Base-by-base conservation (phyloP, 2,113 vertebrate species). In the Grammatotria lemairii region DNA sequence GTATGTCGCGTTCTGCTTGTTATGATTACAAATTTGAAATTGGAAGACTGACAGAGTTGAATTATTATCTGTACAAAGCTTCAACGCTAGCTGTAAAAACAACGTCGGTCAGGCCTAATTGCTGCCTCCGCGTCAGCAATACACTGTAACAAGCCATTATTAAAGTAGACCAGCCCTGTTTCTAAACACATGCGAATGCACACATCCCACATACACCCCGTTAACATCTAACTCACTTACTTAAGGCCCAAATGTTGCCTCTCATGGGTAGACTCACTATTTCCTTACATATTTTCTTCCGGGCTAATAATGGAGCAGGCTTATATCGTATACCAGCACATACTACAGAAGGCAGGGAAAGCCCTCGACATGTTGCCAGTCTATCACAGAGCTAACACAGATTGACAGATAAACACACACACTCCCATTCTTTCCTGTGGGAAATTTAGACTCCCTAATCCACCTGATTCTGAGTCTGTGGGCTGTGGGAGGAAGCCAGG, bases 381-480 rank as follows among this genome's bases (percentile, higher is more conserved):
- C 87, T 83, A 91, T 89, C 80, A 68, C 84, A 87, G 87, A 92
- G 85, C 90, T 91, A 93, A 92, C 93, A 93, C 94, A 95, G 93
- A 93, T 81, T 91, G 93, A 93, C 91, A 91, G 87, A 92, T 92
- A 92, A 93, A 93, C 85, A 92, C 84, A 87, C 65, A 79, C 78
- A 11, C 57, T 35, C 75, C n/a, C 73, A 31, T 63, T 75, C 5
- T 6, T 79, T 93, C 93, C 94, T 86, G 81, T 90, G 93, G 92
- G 93, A 93, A 92, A 94, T 93, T 90, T 90, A 89, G 78, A 85
- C 60, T 89, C 85, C 88, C 85, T 91, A 88, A 93, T 90, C 92
- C 94, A 89, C 87, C 88, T 92, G 90, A 90, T 85, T 92, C 88
- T 87, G 26, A 83, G 86, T 89, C 88, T 92, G 86, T 87, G 81